phyloP scores from a whole-genome alignment of 2,797 vertebrate species.

The Aeoliscus strigatus region DNA sequence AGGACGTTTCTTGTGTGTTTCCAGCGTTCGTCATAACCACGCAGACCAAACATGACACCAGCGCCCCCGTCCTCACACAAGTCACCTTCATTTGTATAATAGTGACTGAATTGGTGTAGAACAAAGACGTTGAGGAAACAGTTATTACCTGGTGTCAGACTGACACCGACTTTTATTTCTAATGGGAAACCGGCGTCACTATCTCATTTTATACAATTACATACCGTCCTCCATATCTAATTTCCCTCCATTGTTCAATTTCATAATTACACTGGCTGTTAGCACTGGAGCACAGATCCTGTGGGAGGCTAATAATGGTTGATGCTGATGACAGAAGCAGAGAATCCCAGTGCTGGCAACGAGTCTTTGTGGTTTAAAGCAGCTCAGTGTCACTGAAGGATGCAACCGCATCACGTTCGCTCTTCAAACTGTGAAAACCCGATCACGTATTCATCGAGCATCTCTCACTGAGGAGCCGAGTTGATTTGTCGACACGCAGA shows the following conservation, averaged over 20 bases:
- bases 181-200: slow-evolving; percentile 44
- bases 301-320: slow-evolving; percentile 55
- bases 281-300: slow-evolving; percentile 46
- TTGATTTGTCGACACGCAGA: slow-evolving; percentile 23
- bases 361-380: slow-evolving; percentile 38
- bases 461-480: slow-evolving; percentile 18
- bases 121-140: slow-evolving; percentile 28
- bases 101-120: no score
- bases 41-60: slow-evolving; percentile 16
- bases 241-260: slow-evolving; percentile 42
- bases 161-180: slow-evolving; percentile 24
- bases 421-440: slow-evolving; percentile 15
- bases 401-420: slow-evolving; percentile 25
- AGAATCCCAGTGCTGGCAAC: slow-evolving; percentile 46
- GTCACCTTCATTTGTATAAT: no score
- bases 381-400: slow-evolving; percentile 42
- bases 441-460: slow-evolving; percentile 29
- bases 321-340: slow-evolving; percentile 44
- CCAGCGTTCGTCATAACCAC: slow-evolving; percentile 33
- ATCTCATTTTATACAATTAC: slow-evolving; percentile 47
- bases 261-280: slow-evolving; percentile 50
- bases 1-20: slow-evolving; percentile 34
- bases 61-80: no score
- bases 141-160: slow-evolving; percentile 45
- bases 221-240: slow-evolving; percentile 34